A percentile compares a stretch with the other conserved stretches of the same genome.
Evolutionary conservation across 1,140 invertebrate species (phyloP).

Genomic region (Sinella curviseta): DNA sequence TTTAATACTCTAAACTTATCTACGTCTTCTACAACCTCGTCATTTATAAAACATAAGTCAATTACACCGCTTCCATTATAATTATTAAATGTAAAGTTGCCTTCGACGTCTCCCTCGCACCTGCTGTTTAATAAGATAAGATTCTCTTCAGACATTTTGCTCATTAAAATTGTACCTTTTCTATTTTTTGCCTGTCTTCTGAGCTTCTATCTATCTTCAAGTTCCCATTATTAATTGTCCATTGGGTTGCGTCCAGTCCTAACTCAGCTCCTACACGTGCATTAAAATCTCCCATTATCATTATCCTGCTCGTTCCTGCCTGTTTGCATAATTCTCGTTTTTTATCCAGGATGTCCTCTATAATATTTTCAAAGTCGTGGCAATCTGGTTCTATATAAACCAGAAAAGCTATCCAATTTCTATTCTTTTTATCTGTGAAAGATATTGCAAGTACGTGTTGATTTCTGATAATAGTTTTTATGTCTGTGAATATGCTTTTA

Average conservation of each 20-base stretch:
- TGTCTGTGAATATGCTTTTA: not conserved
- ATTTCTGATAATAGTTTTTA: not conserved
- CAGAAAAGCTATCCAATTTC: not conserved
- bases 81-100: not conserved
- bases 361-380: not conserved
- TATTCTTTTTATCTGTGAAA: not conserved
- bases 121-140: not conserved
- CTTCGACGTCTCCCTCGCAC: not conserved
- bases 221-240: not conserved
- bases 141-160: not conserved
- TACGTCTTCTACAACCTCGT: not conserved
- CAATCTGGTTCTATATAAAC: not conserved
- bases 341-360: not conserved
- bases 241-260: not conserved
- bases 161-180: not conserved
- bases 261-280: not conserved
- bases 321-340: not conserved
- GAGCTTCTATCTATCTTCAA: not conserved
- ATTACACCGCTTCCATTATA: not conserved
- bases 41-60: not conserved
- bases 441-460: not conserved
- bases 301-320: not conserved
- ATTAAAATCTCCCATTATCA: not conserved
- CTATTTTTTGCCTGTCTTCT: not conserved
- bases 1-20: not conserved